Percentiles rank a stretch among this genome's conserved stretches.
phyloP scores from a whole-genome alignment of 2,113 vertebrate genomes.

The Cyphomyrus plagiostoma region DNA sequence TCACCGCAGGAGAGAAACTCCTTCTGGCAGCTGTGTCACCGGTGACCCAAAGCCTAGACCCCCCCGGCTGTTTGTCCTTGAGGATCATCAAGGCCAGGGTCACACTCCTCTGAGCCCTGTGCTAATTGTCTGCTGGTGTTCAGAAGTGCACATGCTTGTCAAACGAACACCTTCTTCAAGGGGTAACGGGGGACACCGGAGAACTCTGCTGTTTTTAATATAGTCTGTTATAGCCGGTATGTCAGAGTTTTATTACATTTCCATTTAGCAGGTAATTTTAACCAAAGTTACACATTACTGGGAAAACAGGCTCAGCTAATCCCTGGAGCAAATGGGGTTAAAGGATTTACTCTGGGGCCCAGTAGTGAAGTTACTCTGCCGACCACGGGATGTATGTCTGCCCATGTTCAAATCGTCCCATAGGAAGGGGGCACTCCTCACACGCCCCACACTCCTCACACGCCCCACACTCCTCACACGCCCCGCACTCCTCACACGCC shows the following conservation, averaged over 20 bases:
- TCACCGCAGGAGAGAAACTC: not conserved
- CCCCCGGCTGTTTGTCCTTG: not conserved
- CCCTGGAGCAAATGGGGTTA: no score
- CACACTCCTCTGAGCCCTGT: not conserved
- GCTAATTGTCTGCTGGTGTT: constrained; percentile 14
- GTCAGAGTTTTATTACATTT: not conserved
- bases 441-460: no score
- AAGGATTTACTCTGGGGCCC: not conserved
- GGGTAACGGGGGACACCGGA: not conserved
- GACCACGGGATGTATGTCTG: not conserved
- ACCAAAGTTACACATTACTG: not conserved
- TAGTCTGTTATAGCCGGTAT: not conserved
- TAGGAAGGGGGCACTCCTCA: no score
- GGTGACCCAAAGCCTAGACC: not conserved
- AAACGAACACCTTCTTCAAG: not conserved
- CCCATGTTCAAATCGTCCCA: not conserved
- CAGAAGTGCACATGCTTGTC: not conserved
- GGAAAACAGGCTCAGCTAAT: not conserved
- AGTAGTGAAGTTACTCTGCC: not conserved
- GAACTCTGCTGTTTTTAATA: not conserved
- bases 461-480: no score
- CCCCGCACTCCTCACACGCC: no score
- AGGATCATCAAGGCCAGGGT: not conserved
- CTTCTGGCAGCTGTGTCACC: not conserved
- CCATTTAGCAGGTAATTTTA: not conserved